A percentile compares a stretch with the other conserved stretches of the same genome.
Evolutionary conservation across 2,888 invertebrate species (phyloP).

Genomic region (Pyrrhosoma nymphula): DNA sequence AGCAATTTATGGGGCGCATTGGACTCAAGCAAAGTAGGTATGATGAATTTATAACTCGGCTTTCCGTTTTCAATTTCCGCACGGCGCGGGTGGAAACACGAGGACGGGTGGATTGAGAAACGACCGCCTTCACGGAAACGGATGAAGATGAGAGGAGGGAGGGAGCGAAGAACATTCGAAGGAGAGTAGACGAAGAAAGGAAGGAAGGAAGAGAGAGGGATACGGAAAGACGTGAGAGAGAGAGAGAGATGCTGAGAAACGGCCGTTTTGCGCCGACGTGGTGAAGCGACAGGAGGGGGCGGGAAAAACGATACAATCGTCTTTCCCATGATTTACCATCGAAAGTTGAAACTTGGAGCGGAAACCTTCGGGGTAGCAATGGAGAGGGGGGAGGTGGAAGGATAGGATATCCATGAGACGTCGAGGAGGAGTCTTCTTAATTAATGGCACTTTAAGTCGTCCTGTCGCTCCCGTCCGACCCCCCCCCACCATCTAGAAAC

Average conservation of each 20-base stretch:
- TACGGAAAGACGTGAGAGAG: neutral
- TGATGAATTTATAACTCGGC: slow-evolving; percentile 63
- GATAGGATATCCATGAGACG: slow-evolving; percentile 7
- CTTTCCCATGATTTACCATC: slow-evolving; percentile 52
- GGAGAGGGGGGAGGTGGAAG: neutral
- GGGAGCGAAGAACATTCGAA: neutral
- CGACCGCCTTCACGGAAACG: neutral
- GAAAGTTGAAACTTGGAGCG: slow-evolving; percentile 53
- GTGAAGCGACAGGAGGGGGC: neutral
- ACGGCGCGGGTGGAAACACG: slow-evolving; percentile 22
- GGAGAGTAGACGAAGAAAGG: neutral
- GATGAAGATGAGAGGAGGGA: neutral
- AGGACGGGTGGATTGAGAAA: neutral
- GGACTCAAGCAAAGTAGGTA: slow-evolving; percentile 26
- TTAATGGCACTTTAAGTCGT: slow-evolving; percentile 47
- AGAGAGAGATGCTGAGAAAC: neutral
- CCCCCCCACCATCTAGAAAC: neutral
- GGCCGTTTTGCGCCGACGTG: neutral
- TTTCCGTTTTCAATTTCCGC: slow-evolving; percentile 61
- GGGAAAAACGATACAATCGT: slow-evolving; percentile 56
- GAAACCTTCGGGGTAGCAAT: slow-evolving; percentile 13
- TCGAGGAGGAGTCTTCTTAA: slow-evolving; percentile 44
- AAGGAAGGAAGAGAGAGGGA: neutral
- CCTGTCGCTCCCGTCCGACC: neutral
- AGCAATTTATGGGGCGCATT: slow-evolving; percentile 45